Conservation (phyloP, 30 jellyfish, hydroid and myxozoan species). For the Pseudorhiza aurosa region DNA sequence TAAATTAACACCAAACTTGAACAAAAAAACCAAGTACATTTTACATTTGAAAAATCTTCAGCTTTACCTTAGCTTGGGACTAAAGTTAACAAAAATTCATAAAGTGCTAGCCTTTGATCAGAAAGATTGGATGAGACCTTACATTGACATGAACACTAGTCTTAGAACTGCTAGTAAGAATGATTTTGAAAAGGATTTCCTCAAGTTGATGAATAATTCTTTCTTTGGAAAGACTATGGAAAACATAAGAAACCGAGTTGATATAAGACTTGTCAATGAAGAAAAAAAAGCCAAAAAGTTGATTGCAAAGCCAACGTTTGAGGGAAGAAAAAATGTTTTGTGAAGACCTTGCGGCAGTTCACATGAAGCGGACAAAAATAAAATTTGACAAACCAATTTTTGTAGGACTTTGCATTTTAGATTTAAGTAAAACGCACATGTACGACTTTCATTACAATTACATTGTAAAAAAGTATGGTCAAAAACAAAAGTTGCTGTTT, state of each 20-base stretch:
- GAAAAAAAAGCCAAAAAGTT: constrained; percentile 5
- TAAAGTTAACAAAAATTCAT: constrained; percentile 45
- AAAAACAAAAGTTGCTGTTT: constrained; percentile 40
- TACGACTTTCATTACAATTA: constrained; percentile 78
- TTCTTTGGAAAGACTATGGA: constrained; percentile 80
- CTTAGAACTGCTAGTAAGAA: no score
- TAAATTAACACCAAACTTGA: constrained; percentile 63
- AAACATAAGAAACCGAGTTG: constrained; percentile 61
- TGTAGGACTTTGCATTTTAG: constrained; percentile 60
- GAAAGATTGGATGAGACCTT: constrained; percentile 44
- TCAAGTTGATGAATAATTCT: constrained; percentile 60
- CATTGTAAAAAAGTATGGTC: constrained; percentile 36
- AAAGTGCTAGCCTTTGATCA: constrained; percentile 61
- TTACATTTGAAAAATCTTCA: constrained; percentile 56
- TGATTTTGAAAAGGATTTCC: constrained; percentile 75
- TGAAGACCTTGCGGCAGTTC: constrained; percentile 63
- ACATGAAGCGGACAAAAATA: constrained; percentile 21
- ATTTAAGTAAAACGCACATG: constrained; percentile 63
- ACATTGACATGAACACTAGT: constrained; percentile 64
- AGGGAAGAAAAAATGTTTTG: constrained; percentile 28
- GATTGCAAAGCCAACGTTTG: constrained; percentile 51
- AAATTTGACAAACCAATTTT: constrained; percentile 62
- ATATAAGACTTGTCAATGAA: constrained; percentile 46
- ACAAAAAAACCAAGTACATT: constrained; percentile 47
- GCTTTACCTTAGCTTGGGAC: constrained; percentile 36